These are phyloP conservation scores for Malacosoma neustria DNA, from an alignment of 2,888 invertebrate species.

Conservation along the genomic window DNA sequence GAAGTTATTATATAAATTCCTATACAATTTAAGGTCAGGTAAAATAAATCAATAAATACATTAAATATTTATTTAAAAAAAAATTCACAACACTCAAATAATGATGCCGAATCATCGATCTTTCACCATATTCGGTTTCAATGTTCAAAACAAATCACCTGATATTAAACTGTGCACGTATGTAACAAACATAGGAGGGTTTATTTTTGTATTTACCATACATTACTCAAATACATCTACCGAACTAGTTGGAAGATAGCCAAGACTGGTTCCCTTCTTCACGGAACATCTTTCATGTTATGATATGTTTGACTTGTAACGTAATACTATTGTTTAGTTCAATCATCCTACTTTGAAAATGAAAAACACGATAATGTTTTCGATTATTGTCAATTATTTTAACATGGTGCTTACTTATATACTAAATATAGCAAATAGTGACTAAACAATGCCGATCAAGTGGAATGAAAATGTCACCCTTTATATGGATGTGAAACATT, in stretches of 20 bases:
- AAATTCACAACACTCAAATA: too few relatives aligned
- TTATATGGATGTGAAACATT: too few relatives aligned
- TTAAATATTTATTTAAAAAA: too few relatives aligned
- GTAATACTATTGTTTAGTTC: too few relatives aligned
- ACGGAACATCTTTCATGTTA: constrained; percentile 20
- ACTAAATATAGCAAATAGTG: not conserved
- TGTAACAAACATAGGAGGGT: constrained; percentile 13
- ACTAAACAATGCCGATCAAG: too few relatives aligned
- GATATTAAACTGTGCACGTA: not conserved
- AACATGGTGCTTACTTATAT: not conserved
- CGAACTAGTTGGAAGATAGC: constrained; percentile 30
- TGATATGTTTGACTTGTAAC: constrained; percentile 20
- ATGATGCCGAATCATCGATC: too few relatives aligned
- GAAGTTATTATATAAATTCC: too few relatives aligned
- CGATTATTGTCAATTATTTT: not conserved
- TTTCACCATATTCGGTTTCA: not conserved
- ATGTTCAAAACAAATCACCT: not conserved
- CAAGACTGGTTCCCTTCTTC: constrained; percentile 32
- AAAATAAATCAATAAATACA: too few relatives aligned
- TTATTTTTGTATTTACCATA: constrained; percentile 17
- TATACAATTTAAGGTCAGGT: too few relatives aligned
- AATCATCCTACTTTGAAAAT: too few relatives aligned
- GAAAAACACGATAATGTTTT: not conserved
- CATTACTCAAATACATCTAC: constrained; percentile 23
- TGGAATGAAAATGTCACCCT: too few relatives aligned